Conservation (phyloP, 2,113 vertebrate genomes). For the Mobula birostris region DNA sequence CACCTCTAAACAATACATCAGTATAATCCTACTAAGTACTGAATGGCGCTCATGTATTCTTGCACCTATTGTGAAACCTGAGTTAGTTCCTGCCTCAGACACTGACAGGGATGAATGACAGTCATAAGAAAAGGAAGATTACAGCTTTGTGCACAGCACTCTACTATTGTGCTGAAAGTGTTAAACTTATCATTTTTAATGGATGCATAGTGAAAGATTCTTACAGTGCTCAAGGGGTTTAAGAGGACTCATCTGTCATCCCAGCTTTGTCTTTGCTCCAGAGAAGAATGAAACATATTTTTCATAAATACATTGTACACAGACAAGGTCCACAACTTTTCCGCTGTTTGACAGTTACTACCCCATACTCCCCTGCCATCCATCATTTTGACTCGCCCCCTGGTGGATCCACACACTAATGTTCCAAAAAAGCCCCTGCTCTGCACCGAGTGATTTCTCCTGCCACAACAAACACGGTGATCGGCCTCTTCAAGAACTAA, state of each 20-base stretch:
- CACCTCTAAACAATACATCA: constrained; percentile 8
- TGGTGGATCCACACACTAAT: background rate
- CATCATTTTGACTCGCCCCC: background rate
- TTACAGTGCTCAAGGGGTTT: constrained; percentile 50
- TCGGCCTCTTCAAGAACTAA: background rate
- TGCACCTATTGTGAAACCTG: background rate
- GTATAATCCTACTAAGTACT: background rate
- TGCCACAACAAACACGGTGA: background rate
- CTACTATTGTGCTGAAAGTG: constrained; percentile 40
- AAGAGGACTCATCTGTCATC: constrained; percentile 52
- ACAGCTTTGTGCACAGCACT: constrained; percentile 43
- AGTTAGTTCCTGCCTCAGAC: background rate
- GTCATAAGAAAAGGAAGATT: constrained; percentile 33
- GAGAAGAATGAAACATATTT: constrained; percentile 31
- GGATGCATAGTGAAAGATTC: constrained; percentile 46
- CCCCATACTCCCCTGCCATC: background rate
- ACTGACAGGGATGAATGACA: background rate
- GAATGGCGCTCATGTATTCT: background rate
- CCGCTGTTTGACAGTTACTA: background rate
- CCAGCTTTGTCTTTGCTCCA: constrained; percentile 50
- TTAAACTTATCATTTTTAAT: constrained; percentile 44
- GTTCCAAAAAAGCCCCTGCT: background rate
- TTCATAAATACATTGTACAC: constrained; percentile 47
- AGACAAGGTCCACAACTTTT: constrained; percentile 44
- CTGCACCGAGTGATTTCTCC: background rate